Conservation (phyloP, 1,140 invertebrate genomes). For the Lepidurus couesii region DNA sequence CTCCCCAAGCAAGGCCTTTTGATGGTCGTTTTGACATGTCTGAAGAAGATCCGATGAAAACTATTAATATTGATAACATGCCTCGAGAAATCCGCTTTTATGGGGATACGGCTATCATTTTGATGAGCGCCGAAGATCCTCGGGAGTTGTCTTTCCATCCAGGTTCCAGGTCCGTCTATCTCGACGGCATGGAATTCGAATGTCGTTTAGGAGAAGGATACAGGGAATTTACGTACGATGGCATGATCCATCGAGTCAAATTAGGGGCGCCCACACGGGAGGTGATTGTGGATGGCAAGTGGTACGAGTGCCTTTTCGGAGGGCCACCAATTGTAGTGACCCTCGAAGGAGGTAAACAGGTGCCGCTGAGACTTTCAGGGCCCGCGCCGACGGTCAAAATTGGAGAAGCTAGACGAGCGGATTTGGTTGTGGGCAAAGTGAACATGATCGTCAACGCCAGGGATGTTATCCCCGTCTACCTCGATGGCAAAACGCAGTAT, state of each 20-base stretch:
- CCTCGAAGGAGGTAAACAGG: conserved; percentile 63
- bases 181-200: conserved; percentile 36
- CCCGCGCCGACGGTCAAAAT: conserved; percentile 75
- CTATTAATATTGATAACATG: conserved; percentile 77
- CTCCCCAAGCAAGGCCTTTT: conserved; percentile 37
- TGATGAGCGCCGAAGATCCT: conserved; percentile 75
- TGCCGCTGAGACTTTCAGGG: conserved; percentile 72
- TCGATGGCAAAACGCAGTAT: conserved; percentile 77
- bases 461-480: conserved; percentile 68
- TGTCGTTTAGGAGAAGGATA: conserved; percentile 41
- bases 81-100: conserved; percentile 80
- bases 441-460: conserved; percentile 74
- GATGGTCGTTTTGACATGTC: conserved; percentile 23
- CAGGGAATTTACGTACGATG: conserved; percentile 43
- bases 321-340: conserved; percentile 72
- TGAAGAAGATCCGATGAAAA: conserved; percentile 51
- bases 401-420: conserved; percentile 59
- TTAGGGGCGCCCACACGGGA: conserved; percentile 89
- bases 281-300: conserved; percentile 76
- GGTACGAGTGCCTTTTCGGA: conserved; percentile 86
- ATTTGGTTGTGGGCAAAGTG: conserved; percentile 74
- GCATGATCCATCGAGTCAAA: conserved; percentile 58
- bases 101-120: conserved; percentile 72
- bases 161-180: conserved; percentile 42
- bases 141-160: conserved; percentile 71